Evolutionary conservation across 2,888 invertebrate species (phyloP).

Genomic region (Ferrisia virgata): DNA sequence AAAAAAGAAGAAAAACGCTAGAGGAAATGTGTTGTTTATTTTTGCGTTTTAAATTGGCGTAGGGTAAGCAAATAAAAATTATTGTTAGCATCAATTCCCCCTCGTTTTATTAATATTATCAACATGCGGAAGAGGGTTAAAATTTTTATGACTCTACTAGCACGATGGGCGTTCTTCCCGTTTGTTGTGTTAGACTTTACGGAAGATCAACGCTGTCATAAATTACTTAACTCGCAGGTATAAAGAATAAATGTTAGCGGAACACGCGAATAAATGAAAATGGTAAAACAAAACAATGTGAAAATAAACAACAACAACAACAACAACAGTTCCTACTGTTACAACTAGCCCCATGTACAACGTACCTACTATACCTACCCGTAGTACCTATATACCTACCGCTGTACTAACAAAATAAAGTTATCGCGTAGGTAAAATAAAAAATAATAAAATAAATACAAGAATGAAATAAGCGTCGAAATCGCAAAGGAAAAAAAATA

Average conservation of each 20-base stretch:
- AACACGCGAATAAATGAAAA: slow-evolving; percentile 14
- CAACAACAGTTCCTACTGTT: neutral
- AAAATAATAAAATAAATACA: neutral
- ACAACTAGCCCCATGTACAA: neutral
- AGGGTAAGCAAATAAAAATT: slow-evolving; percentile 17
- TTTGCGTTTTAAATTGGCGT: slow-evolving; percentile 10
- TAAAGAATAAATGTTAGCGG: slow-evolving; percentile 17
- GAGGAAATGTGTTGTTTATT: slow-evolving; percentile 10
- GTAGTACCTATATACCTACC: neutral
- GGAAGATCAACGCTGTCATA: slow-evolving; percentile 17
- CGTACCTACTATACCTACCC: too few relatives aligned
- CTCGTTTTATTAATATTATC: slow-evolving; percentile 17
- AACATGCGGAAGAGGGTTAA: slow-evolving; percentile 14
- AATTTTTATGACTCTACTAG: slow-evolving; percentile 17
- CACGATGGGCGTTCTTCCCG: slow-evolving; percentile 17
- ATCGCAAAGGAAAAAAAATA: neutral
- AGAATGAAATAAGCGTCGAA: neutral
- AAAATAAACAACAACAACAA: neutral
- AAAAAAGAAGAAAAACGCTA: neutral
- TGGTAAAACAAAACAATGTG: slow-evolving; percentile 14
- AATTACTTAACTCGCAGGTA: slow-evolving; percentile 9
- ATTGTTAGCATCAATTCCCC: slow-evolving; percentile 17
- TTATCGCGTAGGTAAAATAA: neutral
- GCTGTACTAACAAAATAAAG: neutral
- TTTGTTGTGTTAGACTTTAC: slow-evolving; percentile 14